Evolutionary conservation across 2,888 invertebrate genomes (phyloP).

Genomic region (Sabatieria punctata): DNA sequence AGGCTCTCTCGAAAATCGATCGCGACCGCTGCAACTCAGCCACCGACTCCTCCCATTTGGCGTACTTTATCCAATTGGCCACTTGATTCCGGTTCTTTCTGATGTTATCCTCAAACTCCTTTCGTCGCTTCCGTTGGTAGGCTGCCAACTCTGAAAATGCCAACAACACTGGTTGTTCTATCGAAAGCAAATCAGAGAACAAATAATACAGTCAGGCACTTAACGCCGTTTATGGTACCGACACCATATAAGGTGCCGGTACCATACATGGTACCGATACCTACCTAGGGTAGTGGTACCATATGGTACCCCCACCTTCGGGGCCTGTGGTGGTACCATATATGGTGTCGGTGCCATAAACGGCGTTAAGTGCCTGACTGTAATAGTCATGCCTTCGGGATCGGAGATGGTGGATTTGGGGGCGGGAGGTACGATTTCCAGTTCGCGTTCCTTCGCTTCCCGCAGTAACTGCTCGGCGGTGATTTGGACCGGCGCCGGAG

Average conservation of each 20-base stretch:
- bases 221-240: too few species aligned
- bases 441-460: conserved; percentile 94
- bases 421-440: conserved; percentile 83
- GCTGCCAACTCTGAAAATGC: conserved; percentile 49
- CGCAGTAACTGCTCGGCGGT: conserved; percentile 93
- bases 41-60: conserved; percentile 84
- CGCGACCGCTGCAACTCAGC: conserved; percentile 38
- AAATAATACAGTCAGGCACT: too few species aligned
- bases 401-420: conserved; percentile 6
- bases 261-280: too few species aligned
- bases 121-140: conserved; percentile 83
- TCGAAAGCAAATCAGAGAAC: not conserved
- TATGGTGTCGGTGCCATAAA: too few species aligned
- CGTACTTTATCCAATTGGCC: conserved; percentile 97
- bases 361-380: too few species aligned
- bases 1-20: conserved; percentile 86
- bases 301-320: too few species aligned
- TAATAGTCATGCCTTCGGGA: too few species aligned
- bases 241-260: too few species aligned
- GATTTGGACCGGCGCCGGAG: conserved; percentile 95
- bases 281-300: too few species aligned
- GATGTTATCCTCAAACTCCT: conserved; percentile 89
- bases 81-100: conserved; percentile 87
- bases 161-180: not conserved
- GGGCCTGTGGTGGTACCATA: too few species aligned